Evolutionary conservation across 2,888 invertebrate species (phyloP).

Genomic region (Leptopilina myrica): DNA sequence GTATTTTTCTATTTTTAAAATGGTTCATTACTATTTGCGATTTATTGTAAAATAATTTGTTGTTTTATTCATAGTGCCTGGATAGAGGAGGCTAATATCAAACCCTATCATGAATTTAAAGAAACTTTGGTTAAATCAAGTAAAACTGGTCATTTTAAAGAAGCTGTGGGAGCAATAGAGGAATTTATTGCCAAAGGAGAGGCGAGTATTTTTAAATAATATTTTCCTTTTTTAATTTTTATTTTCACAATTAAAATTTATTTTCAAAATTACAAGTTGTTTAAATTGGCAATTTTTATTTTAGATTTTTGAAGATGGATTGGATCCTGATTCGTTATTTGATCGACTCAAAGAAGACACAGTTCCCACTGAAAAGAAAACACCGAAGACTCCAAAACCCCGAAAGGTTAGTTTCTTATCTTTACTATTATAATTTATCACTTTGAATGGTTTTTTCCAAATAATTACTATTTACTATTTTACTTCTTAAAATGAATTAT

Average conservation of each 20-base stretch:
- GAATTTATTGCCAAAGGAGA: conserved; percentile 85
- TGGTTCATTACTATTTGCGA: not conserved
- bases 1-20: conserved; percentile 74
- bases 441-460: not conserved
- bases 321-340: conserved; percentile 83
- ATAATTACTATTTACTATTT: not conserved
- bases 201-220: conserved; percentile 74
- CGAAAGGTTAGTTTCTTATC: conserved; percentile 70
- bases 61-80: conserved; percentile 84
- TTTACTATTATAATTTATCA: not conserved
- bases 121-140: conserved; percentile 86
- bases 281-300: conserved; percentile 41
- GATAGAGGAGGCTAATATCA: conserved; percentile 91
- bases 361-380: conserved; percentile 70
- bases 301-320: conserved; percentile 79
- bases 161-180: conserved; percentile 89
- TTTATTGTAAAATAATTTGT: conserved; percentile 41
- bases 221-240: conserved; percentile 34
- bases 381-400: conserved; percentile 74
- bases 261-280: not conserved
- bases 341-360: conserved; percentile 83
- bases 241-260: not conserved
- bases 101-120: conserved; percentile 88
- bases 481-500: not conserved
- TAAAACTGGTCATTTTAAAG: conserved; percentile 87